Base-by-base conservation (phyloP, 2,113 vertebrate species). In the Odocoileus hemionus region DNA sequence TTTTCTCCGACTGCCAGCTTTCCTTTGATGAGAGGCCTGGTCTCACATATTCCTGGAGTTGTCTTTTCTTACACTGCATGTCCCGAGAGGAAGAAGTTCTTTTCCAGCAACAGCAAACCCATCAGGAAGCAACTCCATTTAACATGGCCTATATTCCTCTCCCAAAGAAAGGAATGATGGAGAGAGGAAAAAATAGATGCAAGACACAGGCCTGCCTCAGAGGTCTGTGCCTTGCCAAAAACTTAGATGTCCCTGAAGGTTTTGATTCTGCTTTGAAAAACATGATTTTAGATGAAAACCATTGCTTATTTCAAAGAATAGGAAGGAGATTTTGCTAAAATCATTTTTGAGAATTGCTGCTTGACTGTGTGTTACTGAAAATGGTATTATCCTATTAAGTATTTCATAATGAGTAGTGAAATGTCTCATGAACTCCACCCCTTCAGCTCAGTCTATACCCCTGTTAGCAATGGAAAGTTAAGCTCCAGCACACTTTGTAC, bases 281-380 rank as follows among this genome's bases (percentile, higher is more conserved):
- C 36, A 54, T 11, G 82, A 61, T 58, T 93, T 91, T 91, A 60
- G 82, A 78, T 43, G 58, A 89, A 89, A 95, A 54, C 8, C 58
- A 91, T 39, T 52, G 33, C n/a, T 85, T 84, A 91, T 84, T 96
- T 88, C 64, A 39, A 91, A 61, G 57, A 82, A 36, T 50, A 87
- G 36, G 36, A 84, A 88, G 85, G 79, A 93, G 64, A 84, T 80
- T 91, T 88, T 93, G 58, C 74, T 85, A 85, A 95, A 95, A 88
- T 93, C 10, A 93, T 61, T 93, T 87, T 79, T 50, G 43, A 85
- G 17, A 74, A 47, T 93, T 93, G 86, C 52, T 97, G 82, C 82
- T 84, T 91, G 90, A 87, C 82, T 95, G 33, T 54, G 57, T 93
- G 55, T 96, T 93, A 93, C 55, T 93, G 90, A 97, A 97, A 97